These are phyloP conservation scores for Trididemnum miniatum DNA, from an alignment of 23 tunicate species.

Conservation along the genomic window DNA sequence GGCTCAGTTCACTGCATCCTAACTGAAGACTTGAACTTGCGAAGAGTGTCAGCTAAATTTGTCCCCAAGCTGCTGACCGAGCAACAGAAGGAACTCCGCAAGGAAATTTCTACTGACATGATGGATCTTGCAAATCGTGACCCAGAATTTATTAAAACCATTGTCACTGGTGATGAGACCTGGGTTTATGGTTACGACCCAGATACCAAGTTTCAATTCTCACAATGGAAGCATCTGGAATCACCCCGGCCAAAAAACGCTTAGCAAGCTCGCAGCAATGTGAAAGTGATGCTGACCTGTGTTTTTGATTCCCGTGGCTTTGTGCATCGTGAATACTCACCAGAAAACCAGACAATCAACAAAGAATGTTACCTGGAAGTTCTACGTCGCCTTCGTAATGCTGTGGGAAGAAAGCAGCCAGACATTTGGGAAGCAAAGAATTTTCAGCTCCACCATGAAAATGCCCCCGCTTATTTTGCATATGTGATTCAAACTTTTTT, in stretches of 20 bases:
- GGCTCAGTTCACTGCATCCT: slow-evolving; percentile 26
- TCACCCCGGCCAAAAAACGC: slow-evolving; percentile 30
- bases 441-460: too few relatives aligned
- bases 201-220: slow-evolving; percentile 37
- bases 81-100: slow-evolving; percentile 39
- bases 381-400: too few relatives aligned
- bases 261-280: slow-evolving; percentile 31
- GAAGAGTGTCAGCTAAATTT: too few relatives aligned
- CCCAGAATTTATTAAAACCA: slow-evolving; percentile 22
- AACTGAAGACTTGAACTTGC: slow-evolving; percentile 12
- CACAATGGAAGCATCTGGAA: slow-evolving; percentile 33
- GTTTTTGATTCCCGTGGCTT: slow-evolving; percentile 17
- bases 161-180: slow-evolving; percentile 22
- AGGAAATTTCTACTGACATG: slow-evolving; percentile 26
- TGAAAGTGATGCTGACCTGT: slow-evolving; percentile 26
- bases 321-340: slow-evolving; percentile 15
- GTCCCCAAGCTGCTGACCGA: slow-evolving; percentile 36
- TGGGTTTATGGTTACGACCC: slow-evolving; percentile 39
- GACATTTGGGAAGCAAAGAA: too few relatives aligned
- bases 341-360: slow-evolving; percentile 26
- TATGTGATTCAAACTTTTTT: too few relatives aligned
- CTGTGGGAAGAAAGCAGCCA: too few relatives aligned
- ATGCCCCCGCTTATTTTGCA: too few relatives aligned
- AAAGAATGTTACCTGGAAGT: slow-evolving; percentile 29
- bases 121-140: slow-evolving; percentile 25